Percentiles rank a stretch among this genome's conserved stretches.
Conservation (phyloP, 1,140 invertebrate genomes). For the Rhagoletis pomonella region DNA sequence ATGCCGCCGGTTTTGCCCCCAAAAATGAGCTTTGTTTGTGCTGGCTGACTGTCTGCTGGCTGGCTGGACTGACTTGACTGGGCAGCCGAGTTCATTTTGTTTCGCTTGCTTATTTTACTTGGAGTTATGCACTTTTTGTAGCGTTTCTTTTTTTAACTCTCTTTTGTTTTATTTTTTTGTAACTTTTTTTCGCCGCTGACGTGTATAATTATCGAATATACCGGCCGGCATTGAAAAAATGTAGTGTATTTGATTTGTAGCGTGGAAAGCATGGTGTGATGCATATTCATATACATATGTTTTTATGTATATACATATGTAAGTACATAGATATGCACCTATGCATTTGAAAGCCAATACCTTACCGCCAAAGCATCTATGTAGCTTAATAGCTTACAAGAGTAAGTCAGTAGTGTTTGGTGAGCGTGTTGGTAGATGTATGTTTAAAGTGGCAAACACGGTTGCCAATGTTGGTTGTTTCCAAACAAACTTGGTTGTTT, state of each 20-base stretch:
- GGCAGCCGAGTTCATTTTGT: not conserved
- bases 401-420: not conserved
- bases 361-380: not conserved
- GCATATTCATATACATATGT: not conserved
- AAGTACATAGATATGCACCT: not conserved
- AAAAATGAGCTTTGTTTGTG: not conserved
- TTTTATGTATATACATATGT: not conserved
- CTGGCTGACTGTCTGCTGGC: not conserved
- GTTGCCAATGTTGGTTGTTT: too few relatives aligned
- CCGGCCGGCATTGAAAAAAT: conserved; percentile 38
- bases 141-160: not conserved
- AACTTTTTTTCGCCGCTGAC: not conserved
- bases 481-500: too few relatives aligned
- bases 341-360: conserved; percentile 20
- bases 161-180: too few relatives aligned
- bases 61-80: not conserved
- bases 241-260: not conserved
- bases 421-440: not conserved
- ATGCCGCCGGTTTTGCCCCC: not conserved
- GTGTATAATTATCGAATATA: conserved; percentile 24
- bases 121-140: not conserved
- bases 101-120: not conserved
- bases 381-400: not conserved
- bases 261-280: not conserved
- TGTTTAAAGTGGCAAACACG: not conserved